Conservation (phyloP, 2,797 vertebrate genomes). For the Avahi laniger region DNA sequence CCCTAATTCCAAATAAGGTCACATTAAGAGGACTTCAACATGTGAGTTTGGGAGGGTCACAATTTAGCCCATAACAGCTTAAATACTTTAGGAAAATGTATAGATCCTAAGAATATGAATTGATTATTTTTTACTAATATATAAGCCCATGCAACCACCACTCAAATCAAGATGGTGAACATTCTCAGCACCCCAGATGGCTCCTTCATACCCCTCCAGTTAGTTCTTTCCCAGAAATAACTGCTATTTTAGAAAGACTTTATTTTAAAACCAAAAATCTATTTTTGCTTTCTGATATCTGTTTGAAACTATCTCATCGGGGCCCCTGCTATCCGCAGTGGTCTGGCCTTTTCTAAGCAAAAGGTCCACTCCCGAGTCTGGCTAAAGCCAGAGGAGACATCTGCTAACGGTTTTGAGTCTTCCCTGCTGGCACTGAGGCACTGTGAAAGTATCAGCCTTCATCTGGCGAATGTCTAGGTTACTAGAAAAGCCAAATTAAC, state of each 20-base stretch:
- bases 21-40: background rate
- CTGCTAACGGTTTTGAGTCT: background rate
- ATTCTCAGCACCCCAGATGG: background rate
- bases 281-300: background rate
- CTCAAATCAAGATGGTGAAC: background rate
- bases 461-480: background rate
- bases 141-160: background rate
- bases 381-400: background rate
- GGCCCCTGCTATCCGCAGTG: background rate
- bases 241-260: background rate
- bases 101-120: background rate
- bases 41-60: background rate
- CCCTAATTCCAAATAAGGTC: background rate
- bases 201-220: background rate
- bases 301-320: background rate
- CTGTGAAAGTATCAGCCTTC: background rate
- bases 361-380: background rate
- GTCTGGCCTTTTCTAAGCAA: background rate
- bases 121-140: background rate
- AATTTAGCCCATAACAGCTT: background rate
- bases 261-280: slow-evolving; percentile 14
- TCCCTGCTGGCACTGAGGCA: background rate
- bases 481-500: background rate
- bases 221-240: background rate
- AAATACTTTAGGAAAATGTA: background rate